Conservation (phyloP, 2,797 vertebrate genomes). For the Alfaro cultratus region DNA sequence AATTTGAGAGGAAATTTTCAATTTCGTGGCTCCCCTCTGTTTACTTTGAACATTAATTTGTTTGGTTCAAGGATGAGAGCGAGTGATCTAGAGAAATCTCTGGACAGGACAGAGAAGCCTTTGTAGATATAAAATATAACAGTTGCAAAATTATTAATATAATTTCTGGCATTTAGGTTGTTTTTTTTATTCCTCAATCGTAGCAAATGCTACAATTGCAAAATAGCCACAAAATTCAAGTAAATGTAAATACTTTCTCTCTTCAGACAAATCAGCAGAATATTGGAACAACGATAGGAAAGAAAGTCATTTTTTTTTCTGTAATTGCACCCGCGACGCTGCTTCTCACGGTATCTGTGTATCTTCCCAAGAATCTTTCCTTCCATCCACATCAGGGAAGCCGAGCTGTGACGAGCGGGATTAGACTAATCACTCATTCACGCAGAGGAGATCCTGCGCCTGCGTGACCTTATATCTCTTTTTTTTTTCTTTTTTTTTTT, state of each 20-base stretch:
- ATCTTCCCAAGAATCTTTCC: constrained; percentile 53
- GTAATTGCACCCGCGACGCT: constrained; percentile 41
- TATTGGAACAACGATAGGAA: constrained; percentile 1
- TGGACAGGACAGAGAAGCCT: not conserved
- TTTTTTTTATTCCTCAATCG: not conserved
- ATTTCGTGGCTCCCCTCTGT: constrained; percentile 28
- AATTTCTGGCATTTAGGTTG: not conserved
- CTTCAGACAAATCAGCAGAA: not conserved
- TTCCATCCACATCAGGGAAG: constrained; percentile 64
- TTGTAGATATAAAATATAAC: not conserved
- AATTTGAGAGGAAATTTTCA: constrained; percentile 54
- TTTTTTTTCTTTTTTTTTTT: constrained; percentile 31
- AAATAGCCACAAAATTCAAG: not conserved
- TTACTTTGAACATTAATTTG: constrained; percentile 53
- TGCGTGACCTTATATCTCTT: constrained; percentile 65
- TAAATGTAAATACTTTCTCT: not conserved
- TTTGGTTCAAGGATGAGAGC: constrained; percentile 16
- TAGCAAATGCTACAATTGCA: not conserved
- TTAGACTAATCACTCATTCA: constrained; percentile 71
- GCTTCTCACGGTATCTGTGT: constrained; percentile 51
- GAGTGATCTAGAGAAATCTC: constrained; percentile 1
- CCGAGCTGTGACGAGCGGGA: constrained; percentile 70
- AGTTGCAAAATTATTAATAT: not conserved
- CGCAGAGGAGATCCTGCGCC: constrained; percentile 56
- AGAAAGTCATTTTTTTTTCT: constrained; percentile 16